These are phyloP conservation scores for Sarcophaga variegata DNA, from an alignment of 2,888 invertebrate genomes.

Conservation along the genomic window DNA sequence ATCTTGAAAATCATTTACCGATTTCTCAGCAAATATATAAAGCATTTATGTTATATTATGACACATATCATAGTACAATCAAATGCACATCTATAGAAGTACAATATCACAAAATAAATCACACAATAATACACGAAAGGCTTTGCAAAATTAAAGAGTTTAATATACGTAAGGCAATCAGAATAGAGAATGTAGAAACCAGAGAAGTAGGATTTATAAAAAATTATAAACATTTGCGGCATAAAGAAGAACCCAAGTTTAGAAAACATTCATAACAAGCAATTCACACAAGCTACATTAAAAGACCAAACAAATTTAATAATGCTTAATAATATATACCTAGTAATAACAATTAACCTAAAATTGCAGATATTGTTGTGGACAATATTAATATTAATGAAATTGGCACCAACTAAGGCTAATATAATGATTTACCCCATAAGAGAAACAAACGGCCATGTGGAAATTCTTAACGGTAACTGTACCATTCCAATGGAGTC, in stretches of 20 bases:
- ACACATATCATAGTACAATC: too few relatives aligned
- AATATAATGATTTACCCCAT: background rate
- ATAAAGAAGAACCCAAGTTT: conserved; percentile 58
- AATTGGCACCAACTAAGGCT: background rate
- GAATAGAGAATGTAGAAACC: background rate
- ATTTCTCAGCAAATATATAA: too few relatives aligned
- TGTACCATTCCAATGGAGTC: background rate
- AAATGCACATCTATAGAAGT: too few relatives aligned
- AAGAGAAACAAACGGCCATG: background rate
- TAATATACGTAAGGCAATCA: conserved; percentile 18
- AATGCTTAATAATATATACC: background rate
- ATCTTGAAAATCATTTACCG: too few relatives aligned
- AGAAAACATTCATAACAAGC: conserved; percentile 41
- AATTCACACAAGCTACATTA: conserved; percentile 44
- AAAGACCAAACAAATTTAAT: conserved; percentile 42
- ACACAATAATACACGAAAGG: too few relatives aligned
- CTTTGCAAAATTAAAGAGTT: background rate
- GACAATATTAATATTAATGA: background rate
- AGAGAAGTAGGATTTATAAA: conserved; percentile 40
- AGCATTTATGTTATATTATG: too few relatives aligned
- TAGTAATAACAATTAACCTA: background rate
- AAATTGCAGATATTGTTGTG: background rate
- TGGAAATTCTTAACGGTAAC: background rate
- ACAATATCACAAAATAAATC: too few relatives aligned
- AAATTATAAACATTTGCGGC: conserved; percentile 47